Conservation (phyloP, 2,113 vertebrate genomes). For the Numida meleagris region DNA sequence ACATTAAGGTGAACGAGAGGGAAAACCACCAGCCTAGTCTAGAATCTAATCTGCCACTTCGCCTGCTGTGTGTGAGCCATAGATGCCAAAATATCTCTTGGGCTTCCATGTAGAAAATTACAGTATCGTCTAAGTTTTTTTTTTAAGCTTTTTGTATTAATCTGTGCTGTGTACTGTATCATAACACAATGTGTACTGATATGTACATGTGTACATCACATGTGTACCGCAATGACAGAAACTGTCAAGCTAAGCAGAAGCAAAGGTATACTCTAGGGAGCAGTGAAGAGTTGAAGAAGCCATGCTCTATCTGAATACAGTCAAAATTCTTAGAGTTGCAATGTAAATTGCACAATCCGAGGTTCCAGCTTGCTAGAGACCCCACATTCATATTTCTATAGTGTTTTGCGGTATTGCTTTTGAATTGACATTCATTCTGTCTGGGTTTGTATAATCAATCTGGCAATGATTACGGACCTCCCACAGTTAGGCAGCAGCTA, state of each 20-base stretch:
- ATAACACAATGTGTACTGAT: background rate
- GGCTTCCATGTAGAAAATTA: background rate
- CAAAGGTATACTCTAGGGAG: too few species aligned
- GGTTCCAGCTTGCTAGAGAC: background rate
- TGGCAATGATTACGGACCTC: background rate
- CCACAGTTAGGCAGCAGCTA: background rate
- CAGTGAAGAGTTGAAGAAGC: background rate
- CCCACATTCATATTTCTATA: background rate
- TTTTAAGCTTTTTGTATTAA: background rate
- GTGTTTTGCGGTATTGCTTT: background rate
- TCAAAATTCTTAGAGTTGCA: background rate
- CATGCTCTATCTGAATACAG: background rate
- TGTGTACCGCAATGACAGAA: background rate
- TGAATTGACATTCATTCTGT: background rate
- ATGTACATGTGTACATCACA: background rate
- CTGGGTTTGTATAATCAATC: background rate
- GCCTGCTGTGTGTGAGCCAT: background rate
- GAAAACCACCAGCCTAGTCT: background rate
- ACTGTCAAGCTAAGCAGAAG: background rate
- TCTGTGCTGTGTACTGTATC: background rate
- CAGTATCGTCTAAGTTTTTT: background rate
- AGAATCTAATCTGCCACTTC: background rate
- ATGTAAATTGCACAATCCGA: background rate
- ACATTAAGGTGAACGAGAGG: background rate
- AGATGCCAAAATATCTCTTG: background rate